Conservation (phyloP, 2,888 invertebrate species). For the Epinotia ramella region DNA sequence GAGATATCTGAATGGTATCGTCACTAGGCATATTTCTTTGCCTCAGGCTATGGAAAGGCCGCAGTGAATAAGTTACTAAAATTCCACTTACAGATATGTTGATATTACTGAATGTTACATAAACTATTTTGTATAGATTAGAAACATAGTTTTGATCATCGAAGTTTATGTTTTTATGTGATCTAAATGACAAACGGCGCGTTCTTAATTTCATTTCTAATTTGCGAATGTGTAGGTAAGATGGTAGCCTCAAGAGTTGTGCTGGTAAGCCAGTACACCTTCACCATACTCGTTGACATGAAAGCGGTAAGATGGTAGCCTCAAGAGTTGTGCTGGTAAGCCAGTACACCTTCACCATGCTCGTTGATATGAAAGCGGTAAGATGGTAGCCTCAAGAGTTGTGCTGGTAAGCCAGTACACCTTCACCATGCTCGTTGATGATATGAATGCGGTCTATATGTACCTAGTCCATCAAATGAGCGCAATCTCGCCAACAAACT, state of each 20-base stretch:
- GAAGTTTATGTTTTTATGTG: slow-evolving; percentile 60
- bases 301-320: slow-evolving; percentile 54
- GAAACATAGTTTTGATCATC: slow-evolving; percentile 48
- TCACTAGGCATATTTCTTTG: no score
- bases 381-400: slow-evolving; percentile 53
- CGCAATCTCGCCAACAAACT: no score
- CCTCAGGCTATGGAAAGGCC: slow-evolving; percentile 15
- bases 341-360: background rate
- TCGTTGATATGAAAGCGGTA: slow-evolving; percentile 29
- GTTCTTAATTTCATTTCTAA: slow-evolving; percentile 58
- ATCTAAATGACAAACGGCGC: slow-evolving; percentile 36
- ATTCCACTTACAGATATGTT: slow-evolving; percentile 13
- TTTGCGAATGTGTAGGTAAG: slow-evolving; percentile 48
- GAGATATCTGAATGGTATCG: no score
- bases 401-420: background rate
- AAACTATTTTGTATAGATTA: slow-evolving; percentile 64
- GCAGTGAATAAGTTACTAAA: slow-evolving; percentile 21
- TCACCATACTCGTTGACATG: background rate
- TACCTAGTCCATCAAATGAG: no score
- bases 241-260: slow-evolving; percentile 53
- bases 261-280: background rate
- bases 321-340: slow-evolving; percentile 38
- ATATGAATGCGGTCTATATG: background rate
- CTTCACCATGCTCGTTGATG: slow-evolving; percentile 2
- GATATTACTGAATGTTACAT: slow-evolving; percentile 48